These are phyloP conservation scores for Nyctibius bracteatus DNA, from an alignment of 2,113 vertebrate species.

Conservation along the genomic window DNA sequence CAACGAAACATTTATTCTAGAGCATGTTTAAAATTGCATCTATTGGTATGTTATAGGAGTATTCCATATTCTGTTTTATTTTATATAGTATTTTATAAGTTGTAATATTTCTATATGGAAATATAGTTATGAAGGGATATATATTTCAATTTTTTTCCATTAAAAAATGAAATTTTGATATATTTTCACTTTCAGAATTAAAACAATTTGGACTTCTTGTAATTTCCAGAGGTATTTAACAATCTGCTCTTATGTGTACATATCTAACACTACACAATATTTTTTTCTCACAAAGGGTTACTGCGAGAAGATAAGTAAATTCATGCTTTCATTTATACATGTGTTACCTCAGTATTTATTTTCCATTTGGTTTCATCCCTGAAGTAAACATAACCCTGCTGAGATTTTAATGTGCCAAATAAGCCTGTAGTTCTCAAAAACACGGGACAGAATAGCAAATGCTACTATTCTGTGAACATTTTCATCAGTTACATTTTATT, in stretches of 20 bases:
- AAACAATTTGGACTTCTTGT: neutral
- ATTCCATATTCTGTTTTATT: neutral
- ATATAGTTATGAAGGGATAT: neutral
- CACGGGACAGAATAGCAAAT: neutral
- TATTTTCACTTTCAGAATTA: neutral
- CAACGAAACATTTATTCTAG: neutral
- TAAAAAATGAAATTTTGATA: neutral
- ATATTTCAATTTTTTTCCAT: neutral
- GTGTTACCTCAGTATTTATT: neutral
- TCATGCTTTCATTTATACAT: neutral
- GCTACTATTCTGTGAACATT: neutral
- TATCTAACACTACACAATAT: neutral
- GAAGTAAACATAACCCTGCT: neutral
- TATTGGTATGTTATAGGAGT: neutral
- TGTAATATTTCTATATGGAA: neutral
- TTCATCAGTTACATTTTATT: neutral
- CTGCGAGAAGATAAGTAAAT: neutral
- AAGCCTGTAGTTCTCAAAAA: neutral
- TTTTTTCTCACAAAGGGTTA: neutral
- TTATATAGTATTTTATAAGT: neutral
- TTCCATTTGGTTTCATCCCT: neutral
- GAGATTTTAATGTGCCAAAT: neutral
- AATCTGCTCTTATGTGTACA: neutral
- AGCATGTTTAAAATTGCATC: neutral
- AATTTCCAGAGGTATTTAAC: neutral